Evolutionary conservation across 2,888 invertebrate genomes (phyloP), one percentile per base, ranked within the genome.

Genomic region (Leptopilina syphax): DNA sequence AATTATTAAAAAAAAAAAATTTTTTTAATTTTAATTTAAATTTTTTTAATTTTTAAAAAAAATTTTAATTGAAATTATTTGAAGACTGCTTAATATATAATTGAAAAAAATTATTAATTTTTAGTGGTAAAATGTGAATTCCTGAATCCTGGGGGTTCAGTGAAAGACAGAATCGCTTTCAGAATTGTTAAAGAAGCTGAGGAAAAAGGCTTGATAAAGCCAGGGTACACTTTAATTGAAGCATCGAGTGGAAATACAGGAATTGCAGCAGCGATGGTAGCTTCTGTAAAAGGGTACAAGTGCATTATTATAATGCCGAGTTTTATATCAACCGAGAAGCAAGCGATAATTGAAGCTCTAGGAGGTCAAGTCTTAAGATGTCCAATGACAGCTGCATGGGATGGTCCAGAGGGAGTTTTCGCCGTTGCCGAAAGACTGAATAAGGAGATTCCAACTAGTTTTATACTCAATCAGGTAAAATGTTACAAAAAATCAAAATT

Each of bases 291-390:
- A 91, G 96, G 98, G 7, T 99, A 99, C 93, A 95, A 96, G 85
- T 99, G 99, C 92, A 95, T 99, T 78, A 98, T 99, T 90, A 98
- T 99, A 0, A 96, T 99, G 96, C 99, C 99, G 0, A 98, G 98
- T 91, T 99, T 99, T 93, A 99, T 99, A 99, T 99, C 99, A 50
- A 96, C 97, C 90, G 99, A 99, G 92, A 99, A 99, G 93, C 98
- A 98, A 3, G 96, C 97, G 88, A 96, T 97, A 0, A 92, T 99
- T 82, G 93, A 95, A 87, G 97, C 97, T 0, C 93, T 99, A 54
- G 99, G 99, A 0, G 98, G 99, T 1, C 96, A 98, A 93, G 98
- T 99, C 83, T 95, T 99, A 12, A 94, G 99, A 63, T 99, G 99
- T 0, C 99, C 99, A 13, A 98, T 98, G 0, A 96, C 96, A 89